phyloP scores from a whole-genome alignment of 2,888 invertebrate species.

The Athrips mouffetella region DNA sequence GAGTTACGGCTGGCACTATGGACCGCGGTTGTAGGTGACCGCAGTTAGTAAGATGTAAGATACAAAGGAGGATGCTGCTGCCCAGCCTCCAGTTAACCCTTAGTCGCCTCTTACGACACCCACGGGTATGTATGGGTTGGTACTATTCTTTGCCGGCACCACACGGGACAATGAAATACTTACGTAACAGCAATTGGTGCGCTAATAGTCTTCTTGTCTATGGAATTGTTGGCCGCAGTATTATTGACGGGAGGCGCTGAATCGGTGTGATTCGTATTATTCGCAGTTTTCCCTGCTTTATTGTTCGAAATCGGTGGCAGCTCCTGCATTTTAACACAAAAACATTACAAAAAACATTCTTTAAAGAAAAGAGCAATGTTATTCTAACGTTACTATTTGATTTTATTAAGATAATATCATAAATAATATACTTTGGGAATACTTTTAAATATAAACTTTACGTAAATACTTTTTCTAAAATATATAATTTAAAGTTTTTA shows the following conservation, averaged over 20 bases:
- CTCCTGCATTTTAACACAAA: slow-evolving; percentile 51
- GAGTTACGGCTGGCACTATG: no score
- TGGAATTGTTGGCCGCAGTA: slow-evolving; percentile 57
- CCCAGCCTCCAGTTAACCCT: no score
- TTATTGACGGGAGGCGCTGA: slow-evolving; percentile 36
- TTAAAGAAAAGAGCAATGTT: slow-evolving; percentile 1
- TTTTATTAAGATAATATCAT: background rate
- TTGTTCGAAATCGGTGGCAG: slow-evolving; percentile 69
- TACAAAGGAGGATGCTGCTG: no score
- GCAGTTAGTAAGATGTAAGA: no score
- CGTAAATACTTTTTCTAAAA: slow-evolving; percentile 17
- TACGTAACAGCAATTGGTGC: slow-evolving; percentile 75
- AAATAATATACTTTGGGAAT: slow-evolving; percentile 8
- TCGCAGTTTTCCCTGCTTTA: slow-evolving; percentile 48
- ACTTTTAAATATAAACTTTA: slow-evolving; percentile 13
- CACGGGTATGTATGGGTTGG: no score
- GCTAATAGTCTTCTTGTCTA: slow-evolving; percentile 71
- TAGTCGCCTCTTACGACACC: no score
- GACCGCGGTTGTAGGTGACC: no score
- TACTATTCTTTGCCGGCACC: no score
- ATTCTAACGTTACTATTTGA: slow-evolving; percentile 4
- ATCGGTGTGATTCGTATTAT: slow-evolving; percentile 28
- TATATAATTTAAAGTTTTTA: background rate
- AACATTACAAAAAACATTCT: slow-evolving; percentile 7
- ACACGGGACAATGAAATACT: slow-evolving; percentile 31